phyloP scores from a whole-genome alignment of 1,140 invertebrate species.

The Doryteuthis pealeii region DNA sequence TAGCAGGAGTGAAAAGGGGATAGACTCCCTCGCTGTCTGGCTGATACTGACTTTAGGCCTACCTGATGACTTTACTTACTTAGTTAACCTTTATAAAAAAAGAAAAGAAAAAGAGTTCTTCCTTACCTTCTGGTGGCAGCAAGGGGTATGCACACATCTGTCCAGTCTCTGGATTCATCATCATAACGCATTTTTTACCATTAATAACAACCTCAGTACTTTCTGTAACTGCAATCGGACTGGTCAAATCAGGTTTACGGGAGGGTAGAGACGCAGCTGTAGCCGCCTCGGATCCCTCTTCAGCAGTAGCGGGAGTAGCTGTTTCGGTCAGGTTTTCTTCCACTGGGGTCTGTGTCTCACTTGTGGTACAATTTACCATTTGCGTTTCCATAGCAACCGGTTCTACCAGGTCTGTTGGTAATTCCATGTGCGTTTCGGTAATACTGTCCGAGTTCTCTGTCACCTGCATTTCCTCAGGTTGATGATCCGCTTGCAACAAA shows the following conservation, averaged over 20 bases:
- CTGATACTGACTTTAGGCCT: too few species aligned
- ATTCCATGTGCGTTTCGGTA: not conserved
- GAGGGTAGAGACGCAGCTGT: constrained; percentile 13
- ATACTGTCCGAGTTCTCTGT: not conserved
- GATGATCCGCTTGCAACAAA: constrained; percentile 18
- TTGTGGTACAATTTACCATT: not conserved
- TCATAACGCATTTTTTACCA: constrained; percentile 57
- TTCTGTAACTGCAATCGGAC: constrained; percentile 52
- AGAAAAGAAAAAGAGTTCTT: too few species aligned
- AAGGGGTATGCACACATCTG: constrained; percentile 57
- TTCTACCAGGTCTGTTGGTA: not conserved
- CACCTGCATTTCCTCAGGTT: not conserved
- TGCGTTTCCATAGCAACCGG: not conserved
- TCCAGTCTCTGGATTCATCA: constrained; percentile 53
- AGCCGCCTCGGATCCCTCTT: not conserved
- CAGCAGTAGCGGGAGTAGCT: not conserved
- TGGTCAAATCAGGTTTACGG: constrained; percentile 45
- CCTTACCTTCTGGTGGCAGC: constrained; percentile 38
- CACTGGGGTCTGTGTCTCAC: not conserved
- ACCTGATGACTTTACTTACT: too few species aligned
- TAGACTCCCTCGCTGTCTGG: too few species aligned
- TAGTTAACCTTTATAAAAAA: too few species aligned
- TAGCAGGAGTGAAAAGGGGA: too few species aligned
- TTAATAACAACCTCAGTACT: constrained; percentile 53
- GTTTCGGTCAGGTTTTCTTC: not conserved